A percentile compares a stretch with the other conserved stretches of the same genome.
Conservation (phyloP, 1,140 invertebrate genomes). For the Drosophila prosaltans region DNA sequence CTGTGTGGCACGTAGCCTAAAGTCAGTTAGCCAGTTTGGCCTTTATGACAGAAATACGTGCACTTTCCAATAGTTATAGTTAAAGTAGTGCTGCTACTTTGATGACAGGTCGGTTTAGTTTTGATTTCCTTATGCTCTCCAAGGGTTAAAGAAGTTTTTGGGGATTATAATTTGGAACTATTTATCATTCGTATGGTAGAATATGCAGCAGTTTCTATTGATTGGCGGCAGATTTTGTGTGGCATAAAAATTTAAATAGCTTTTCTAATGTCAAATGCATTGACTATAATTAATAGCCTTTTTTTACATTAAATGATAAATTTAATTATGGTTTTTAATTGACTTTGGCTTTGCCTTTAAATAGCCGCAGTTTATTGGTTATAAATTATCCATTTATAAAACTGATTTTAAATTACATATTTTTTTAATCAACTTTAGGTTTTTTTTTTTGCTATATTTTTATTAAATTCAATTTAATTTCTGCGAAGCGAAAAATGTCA, state of each 20-base stretch:
- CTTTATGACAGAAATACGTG: slow-evolving; percentile 7
- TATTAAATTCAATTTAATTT: background rate
- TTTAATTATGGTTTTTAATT: background rate
- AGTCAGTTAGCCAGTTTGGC: background rate
- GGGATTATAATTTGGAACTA: no score
- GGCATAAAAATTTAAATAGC: background rate
- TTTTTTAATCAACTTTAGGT: background rate
- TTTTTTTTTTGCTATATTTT: background rate
- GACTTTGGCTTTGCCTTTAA: background rate
- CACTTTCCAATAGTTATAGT: slow-evolving; percentile 2
- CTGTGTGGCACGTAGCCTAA: background rate
- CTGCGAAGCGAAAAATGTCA: background rate
- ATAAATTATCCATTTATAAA: background rate
- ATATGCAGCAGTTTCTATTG: background rate
- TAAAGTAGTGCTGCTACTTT: background rate
- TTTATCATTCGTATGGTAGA: no score
- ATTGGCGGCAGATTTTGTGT: background rate
- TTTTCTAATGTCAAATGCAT: background rate
- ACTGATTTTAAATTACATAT: background rate
- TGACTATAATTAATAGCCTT: background rate
- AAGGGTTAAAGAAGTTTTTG: background rate
- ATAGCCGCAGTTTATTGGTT: background rate
- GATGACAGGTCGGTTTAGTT: background rate
- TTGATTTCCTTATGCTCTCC: background rate
- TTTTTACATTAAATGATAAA: no score